Percentiles rank a stretch among this genome's conserved stretches.
Evolutionary conservation across 2,888 invertebrate genomes (phyloP).

Genomic region (Agrotis puta): DNA sequence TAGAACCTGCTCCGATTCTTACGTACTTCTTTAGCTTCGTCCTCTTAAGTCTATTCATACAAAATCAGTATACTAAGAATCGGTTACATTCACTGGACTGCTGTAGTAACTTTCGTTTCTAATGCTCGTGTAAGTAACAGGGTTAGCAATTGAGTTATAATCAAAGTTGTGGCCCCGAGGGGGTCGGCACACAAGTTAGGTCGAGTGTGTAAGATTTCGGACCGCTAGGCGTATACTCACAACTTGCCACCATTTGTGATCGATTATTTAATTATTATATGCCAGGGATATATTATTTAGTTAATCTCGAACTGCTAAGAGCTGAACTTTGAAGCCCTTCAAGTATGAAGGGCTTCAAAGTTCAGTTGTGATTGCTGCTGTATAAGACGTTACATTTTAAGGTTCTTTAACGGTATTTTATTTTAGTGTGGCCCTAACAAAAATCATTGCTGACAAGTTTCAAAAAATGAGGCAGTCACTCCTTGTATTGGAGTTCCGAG

Average conservation of each 20-base stretch:
- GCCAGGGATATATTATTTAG: background rate
- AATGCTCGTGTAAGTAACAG: background rate
- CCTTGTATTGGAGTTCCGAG: no score
- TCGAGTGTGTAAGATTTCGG: constrained; percentile 34
- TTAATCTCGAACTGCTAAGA: constrained; percentile 3
- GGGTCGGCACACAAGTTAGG: constrained; percentile 3
- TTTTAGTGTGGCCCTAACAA: no score
- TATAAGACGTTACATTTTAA: no score
- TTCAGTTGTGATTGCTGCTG: no score
- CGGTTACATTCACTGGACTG: background rate
- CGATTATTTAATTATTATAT: background rate
- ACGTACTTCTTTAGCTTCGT: no score
- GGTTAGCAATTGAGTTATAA: constrained; percentile 40
- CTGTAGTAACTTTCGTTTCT: constrained; percentile 5
- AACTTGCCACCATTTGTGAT: background rate
- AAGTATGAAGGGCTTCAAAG: no score
- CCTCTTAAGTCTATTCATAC: no score
- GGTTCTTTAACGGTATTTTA: no score
- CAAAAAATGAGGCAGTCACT: no score
- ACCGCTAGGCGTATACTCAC: constrained; percentile 9
- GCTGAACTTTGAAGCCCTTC: background rate
- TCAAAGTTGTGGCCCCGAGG: constrained; percentile 42
- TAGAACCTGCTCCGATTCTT: no score
- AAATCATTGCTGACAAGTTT: no score
- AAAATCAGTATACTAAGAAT: no score